Base-by-base conservation (phyloP, 2,888 invertebrate species). In the Phlogophora meticulosa region DNA sequence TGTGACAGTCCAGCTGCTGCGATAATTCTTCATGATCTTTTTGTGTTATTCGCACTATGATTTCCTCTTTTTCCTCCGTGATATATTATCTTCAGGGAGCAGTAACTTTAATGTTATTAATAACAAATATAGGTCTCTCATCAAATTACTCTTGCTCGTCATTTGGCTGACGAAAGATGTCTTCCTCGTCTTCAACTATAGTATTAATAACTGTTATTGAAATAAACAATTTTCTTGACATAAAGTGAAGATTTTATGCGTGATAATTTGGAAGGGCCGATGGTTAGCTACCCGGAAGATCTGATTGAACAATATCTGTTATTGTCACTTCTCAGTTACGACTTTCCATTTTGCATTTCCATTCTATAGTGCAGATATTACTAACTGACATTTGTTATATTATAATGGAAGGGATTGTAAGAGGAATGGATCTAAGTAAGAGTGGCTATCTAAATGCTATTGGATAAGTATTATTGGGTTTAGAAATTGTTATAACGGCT, bases 311-410 rank as follows among this genome's bases (percentile, higher is more conserved):
- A 74, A 78, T 78, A 68, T 68, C 79, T 40, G 68, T 78, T 78
- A 68, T 76, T 78, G 79, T 78, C 75, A 74, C 56, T 61, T 51
- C 61, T 10, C 78, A 13, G 61, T 68, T 74, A 78, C 46, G 67
- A 61, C 20, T 40, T 56, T 62, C 49, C 56, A 72, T 75, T n/a
- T 71, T 69, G 61, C 55, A 49, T 57, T 76, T 57, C 55, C 57
- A 48, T 74, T 73, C 34, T 58, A 34, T 43, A 61, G 20, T 72
- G 36, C 55, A 20, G n/a, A 45, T 55, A 72, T 67, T 45, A 46
- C 42, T 43, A 20, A 51, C 24, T 52, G 60, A 22, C 51, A 52
- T 46, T 56, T 48, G 57, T 57, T 40, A 17, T 28, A 56, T 22
- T 51, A 24, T 10, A 46, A 51, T 45, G 20, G 34, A 55, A 32